These are phyloP conservation scores for Parnassius mnemosyne DNA, from an alignment of 2,888 invertebrate genomes.

Conservation along the genomic window DNA sequence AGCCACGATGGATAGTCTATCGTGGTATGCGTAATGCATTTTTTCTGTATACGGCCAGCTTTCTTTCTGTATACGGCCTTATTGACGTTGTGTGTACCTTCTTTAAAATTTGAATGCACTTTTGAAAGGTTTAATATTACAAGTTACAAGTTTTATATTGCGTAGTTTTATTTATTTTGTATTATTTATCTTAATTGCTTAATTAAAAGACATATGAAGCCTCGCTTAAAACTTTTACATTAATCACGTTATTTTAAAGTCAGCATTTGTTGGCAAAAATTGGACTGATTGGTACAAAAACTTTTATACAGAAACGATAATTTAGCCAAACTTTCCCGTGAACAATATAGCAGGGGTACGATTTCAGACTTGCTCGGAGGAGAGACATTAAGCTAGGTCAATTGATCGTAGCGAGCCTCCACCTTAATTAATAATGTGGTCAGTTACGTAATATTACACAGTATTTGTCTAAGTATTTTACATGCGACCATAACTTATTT, in stretches of 20 bases:
- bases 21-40: too few relatives aligned
- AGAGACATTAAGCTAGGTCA: constrained; percentile 19
- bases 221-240: constrained; percentile 7
- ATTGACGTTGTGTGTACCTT: too few relatives aligned
- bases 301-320: constrained; percentile 12
- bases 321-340: constrained; percentile 19
- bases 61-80: too few relatives aligned
- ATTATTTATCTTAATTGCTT: too few relatives aligned
- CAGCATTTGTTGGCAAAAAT: neutral
- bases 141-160: neutral
- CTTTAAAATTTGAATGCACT: too few relatives aligned
- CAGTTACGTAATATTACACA: constrained; percentile 1
- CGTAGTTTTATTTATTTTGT: too few relatives aligned
- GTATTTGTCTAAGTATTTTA: neutral
- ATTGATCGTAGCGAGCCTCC: constrained; percentile 16
- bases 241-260: neutral
- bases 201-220: neutral
- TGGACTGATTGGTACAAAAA: constrained; percentile 10
- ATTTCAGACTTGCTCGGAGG: constrained; percentile 14
- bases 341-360: constrained; percentile 19
- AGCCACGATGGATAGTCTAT: too few relatives aligned
- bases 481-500: neutral
- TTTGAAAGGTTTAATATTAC: neutral
- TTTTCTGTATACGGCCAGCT: too few relatives aligned
- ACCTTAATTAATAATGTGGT: constrained; percentile 9